Evolutionary conservation across 1,140 invertebrate species (phyloP), one percentile per base, ranked within the genome.

Genomic region (Eurosta solidaginis): DNA sequence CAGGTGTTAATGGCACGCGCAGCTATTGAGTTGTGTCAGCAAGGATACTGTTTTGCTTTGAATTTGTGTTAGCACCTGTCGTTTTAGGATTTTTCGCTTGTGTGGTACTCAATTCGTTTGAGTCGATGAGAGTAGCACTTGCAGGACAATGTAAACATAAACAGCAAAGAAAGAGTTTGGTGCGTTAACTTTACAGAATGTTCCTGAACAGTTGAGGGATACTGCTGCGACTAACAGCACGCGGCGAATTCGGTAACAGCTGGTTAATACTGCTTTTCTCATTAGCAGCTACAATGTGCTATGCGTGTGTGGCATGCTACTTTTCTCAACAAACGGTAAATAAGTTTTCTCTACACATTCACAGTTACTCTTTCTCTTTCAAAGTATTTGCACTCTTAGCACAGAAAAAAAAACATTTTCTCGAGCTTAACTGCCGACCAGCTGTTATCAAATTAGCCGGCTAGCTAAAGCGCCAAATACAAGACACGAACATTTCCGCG

Each of bases 361-460:
- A n/a, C n/a, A n/a, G n/a, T n/a, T 59, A 17, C 1, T 1, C 14
- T 17, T 27, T 59, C 27, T 33, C 25, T 59, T 36, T 9, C 0
- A 27, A 17, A 59, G 27, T 17, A n/a, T 7, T 17, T 33, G 2
- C 54, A 7, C 54, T 59, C 54, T 36, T 25, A 59, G 54, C 54
- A 22, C 29, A n/a, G n/a, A n/a, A n/a, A n/a, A n/a, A n/a, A n/a
- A n/a, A n/a, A n/a, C n/a, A n/a, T n/a, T n/a, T n/a, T n/a, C n/a
- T n/a, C n/a, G n/a, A n/a, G n/a, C n/a, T n/a, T n/a, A n/a, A n/a
- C n/a, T n/a, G n/a, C 12, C 29, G 54, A n/a, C 27, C 54, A 59
- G 54, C 54, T 59, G 54, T 59, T 59, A 59, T 59, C 54, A 59
- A 59, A 33, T 59, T 59, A 17, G 54, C 54, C 54, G 54, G 54